Conservation (phyloP, 2,888 invertebrate species). For the Poecilobothrus nobilitatus region DNA sequence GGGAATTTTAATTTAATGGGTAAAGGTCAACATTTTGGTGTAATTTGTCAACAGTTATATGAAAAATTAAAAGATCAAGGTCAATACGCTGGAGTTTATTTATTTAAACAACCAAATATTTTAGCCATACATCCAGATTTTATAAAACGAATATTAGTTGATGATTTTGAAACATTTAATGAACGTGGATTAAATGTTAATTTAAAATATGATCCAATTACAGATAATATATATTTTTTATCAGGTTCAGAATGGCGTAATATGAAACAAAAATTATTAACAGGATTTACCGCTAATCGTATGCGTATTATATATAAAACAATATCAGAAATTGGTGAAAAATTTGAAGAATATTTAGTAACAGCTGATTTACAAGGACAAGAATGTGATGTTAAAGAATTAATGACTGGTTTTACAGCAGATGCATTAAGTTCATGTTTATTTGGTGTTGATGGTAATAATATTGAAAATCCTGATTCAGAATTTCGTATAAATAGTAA, state of each 20-base stretch:
- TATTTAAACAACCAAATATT: slow-evolving; percentile 15
- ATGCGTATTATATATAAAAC: slow-evolving; percentile 22
- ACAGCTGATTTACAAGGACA: slow-evolving; percentile 9
- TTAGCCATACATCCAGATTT: slow-evolving; percentile 17
- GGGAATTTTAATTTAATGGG: slow-evolving; percentile 16
- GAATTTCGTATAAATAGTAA: slow-evolving; percentile 26
- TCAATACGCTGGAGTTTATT: slow-evolving; percentile 18
- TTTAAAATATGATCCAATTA: slow-evolving; percentile 19
- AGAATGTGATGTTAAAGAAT: slow-evolving; percentile 18
- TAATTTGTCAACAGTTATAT: slow-evolving; percentile 14
- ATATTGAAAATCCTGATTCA: slow-evolving; percentile 30
- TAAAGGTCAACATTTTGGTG: slow-evolving; percentile 12
- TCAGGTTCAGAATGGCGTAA: slow-evolving; percentile 20
- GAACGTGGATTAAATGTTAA: slow-evolving; percentile 21
- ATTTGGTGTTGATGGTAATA: slow-evolving; percentile 38
- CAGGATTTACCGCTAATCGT: slow-evolving; percentile 22
- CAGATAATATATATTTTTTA: slow-evolving; percentile 19
- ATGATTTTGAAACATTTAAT: slow-evolving; percentile 19
- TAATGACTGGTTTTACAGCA: slow-evolving; percentile 19
- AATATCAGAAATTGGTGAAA: background rate
- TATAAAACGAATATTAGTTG: slow-evolving; percentile 16
- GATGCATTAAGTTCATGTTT: slow-evolving; percentile 30
- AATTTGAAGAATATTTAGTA: slow-evolving; percentile 10
- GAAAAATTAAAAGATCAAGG: slow-evolving; percentile 16
- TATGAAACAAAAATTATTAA: slow-evolving; percentile 18